Evolutionary conservation across 2,797 vertebrate genomes (phyloP), one percentile per base, ranked within the genome.

Genomic region (Pseudomugil tenellus): DNA sequence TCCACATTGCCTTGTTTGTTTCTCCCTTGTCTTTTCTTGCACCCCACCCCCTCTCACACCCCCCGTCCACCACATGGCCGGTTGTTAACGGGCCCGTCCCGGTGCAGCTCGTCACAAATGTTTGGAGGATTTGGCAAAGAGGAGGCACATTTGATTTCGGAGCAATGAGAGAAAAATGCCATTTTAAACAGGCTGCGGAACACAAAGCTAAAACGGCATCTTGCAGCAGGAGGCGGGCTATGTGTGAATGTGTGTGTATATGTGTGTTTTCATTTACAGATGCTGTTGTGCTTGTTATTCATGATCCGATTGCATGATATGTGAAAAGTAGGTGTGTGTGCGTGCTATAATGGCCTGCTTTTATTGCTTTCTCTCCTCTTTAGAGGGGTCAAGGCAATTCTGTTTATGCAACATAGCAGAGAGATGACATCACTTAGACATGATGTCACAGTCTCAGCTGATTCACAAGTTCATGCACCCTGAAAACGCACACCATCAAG

Each of bases 91-190:
- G 91, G 89, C 84, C 88, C 63, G 75, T 91, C 87, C 91, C 84
- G 83, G 88, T 89, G 83, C 82, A 81, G 59, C 81, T 91, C 83
- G 89, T 91, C 91, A 85, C 79, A 80, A 93, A 92, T 83, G 89
- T 94, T 92, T 91, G 92, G 91, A 91, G 91, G 92, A 94, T 93
- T 94, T 94, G 92, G 93, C 92, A 87, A 87, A 85, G 89, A 86
- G 91, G 91, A 93, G 62, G 56, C 65, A 72, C 72, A 84, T 93
- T 93, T 94, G 91, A 93, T 93, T 91, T 90, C 85, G 55, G 86
- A 90, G 86, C 79, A 91, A 92, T 63, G 77, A 89, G 86, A 92
- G 87, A 92, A 90, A 92, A 92, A 94, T 91, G 80, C 92, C 89
- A 91, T 92, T 93, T 94, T 92, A 93, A 94, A 92, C 86, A 89